Conservation (phyloP, 2,797 vertebrate species). For the Pyrrhura leucotis region DNA sequence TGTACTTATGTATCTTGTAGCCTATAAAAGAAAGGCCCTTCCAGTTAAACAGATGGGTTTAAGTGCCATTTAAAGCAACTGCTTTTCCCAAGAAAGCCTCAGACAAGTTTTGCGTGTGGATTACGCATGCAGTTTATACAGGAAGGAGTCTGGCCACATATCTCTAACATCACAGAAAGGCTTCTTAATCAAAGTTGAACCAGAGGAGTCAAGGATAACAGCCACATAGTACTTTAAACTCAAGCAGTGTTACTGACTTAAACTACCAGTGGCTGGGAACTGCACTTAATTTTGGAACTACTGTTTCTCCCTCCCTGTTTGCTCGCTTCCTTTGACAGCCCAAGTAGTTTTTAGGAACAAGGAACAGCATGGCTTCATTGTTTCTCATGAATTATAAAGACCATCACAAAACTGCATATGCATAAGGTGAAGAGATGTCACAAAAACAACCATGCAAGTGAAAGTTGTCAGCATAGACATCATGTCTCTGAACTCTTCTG, state of each 20-base stretch:
- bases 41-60: constrained; percentile 50
- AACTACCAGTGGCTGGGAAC: not conserved
- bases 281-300: not conserved
- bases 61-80: constrained; percentile 60
- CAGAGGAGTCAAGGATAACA: not conserved
- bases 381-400: not conserved
- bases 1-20: not conserved
- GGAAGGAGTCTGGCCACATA: not conserved
- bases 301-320: not conserved
- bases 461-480: not conserved
- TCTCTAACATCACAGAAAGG: not conserved
- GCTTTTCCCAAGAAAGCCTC: constrained; percentile 43
- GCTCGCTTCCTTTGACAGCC: not conserved
- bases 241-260: not conserved
- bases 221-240: not conserved
- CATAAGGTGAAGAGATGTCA: not conserved
- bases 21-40: constrained; percentile 32
- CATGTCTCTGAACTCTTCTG: not conserved
- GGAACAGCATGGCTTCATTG: not conserved
- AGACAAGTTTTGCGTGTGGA: constrained; percentile 27
- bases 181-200: not conserved
- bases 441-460: not conserved
- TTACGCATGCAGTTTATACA: constrained; percentile 52
- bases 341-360: not conserved
- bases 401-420: not conserved